Evolutionary conservation across 2,888 invertebrate species (phyloP).

Genomic region (Parapristionchus giblindavisi): DNA sequence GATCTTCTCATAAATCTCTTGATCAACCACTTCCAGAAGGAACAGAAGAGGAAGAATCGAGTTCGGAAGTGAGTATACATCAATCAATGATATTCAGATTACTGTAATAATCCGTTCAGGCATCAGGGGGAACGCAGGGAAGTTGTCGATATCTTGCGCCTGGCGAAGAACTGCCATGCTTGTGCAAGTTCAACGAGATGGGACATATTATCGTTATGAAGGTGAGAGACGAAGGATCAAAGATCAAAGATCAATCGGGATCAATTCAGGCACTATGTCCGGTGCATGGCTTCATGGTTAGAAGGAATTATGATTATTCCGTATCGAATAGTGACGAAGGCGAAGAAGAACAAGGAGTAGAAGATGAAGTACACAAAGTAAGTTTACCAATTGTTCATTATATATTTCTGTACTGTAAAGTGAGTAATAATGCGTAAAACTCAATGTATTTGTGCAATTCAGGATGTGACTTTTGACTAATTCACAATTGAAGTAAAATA

Average conservation of each 20-base stretch:
- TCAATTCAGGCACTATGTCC: conserved; percentile 64
- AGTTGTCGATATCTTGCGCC: conserved; percentile 62
- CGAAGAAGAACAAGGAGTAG: conserved; percentile 44
- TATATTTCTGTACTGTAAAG: background rate
- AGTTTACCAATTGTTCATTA: background rate
- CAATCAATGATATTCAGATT: no score
- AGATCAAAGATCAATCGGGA: background rate
- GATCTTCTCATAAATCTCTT: conserved; percentile 22
- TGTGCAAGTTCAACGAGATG: conserved; percentile 62
- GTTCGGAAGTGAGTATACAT: background rate
- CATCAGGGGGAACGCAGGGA: conserved; percentile 40
- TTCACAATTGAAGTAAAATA: no score
- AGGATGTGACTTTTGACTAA: no score
- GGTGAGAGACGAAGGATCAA: conserved; percentile 20
- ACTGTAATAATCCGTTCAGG: no score
- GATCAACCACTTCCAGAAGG: conserved; percentile 31
- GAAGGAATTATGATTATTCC: conserved; percentile 56
- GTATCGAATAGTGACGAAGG: conserved; percentile 53
- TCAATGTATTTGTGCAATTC: no score
- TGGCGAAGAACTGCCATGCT: conserved; percentile 67
- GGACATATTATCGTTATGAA: conserved; percentile 60
- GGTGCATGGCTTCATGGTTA: conserved; percentile 68
- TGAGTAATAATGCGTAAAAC: no score
- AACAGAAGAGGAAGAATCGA: conserved; percentile 19
- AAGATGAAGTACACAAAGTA: conserved; percentile 50